Conservation (phyloP, 2,888 invertebrate genomes). For the Ecdyonurus torrentis region DNA sequence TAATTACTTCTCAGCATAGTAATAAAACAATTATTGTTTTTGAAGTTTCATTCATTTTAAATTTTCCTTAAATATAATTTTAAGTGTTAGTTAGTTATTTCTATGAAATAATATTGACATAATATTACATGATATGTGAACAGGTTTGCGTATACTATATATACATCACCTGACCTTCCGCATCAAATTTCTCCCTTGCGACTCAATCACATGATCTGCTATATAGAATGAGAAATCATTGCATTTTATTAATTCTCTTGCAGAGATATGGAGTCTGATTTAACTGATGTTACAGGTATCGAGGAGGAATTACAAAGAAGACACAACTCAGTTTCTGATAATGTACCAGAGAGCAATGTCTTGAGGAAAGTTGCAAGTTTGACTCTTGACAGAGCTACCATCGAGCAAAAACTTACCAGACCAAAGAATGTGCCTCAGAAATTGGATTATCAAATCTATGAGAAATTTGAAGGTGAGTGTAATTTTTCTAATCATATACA, state of each 20-base stretch:
- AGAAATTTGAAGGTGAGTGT: slow-evolving; percentile 79
- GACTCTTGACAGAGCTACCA: slow-evolving; percentile 51
- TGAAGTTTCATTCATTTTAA: no score
- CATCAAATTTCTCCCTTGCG: not conserved
- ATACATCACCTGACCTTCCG: not conserved
- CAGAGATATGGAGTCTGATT: not conserved
- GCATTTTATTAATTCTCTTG: no score
- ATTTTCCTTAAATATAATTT: no score
- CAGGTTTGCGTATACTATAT: no score
- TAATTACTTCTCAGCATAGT: no score
- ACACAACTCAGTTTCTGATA: slow-evolving; percentile 35
- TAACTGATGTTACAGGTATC: not conserved
- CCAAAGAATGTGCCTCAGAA: slow-evolving; percentile 66
- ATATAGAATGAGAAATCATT: no score
- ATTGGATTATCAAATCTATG: slow-evolving; percentile 68
- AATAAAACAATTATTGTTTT: no score
- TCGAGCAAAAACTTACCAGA: slow-evolving; percentile 45
- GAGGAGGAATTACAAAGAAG: slow-evolving; percentile 15
- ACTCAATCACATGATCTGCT: no score
- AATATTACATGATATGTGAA: no score
- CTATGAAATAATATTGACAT: no score
- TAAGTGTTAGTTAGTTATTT: no score
- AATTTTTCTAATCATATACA: no score
- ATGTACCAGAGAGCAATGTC: slow-evolving; percentile 45
- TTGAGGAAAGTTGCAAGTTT: slow-evolving; percentile 71